Base-by-base conservation (phyloP, 2,113 vertebrate species). In the Acanthochromis polyacanthus region DNA sequence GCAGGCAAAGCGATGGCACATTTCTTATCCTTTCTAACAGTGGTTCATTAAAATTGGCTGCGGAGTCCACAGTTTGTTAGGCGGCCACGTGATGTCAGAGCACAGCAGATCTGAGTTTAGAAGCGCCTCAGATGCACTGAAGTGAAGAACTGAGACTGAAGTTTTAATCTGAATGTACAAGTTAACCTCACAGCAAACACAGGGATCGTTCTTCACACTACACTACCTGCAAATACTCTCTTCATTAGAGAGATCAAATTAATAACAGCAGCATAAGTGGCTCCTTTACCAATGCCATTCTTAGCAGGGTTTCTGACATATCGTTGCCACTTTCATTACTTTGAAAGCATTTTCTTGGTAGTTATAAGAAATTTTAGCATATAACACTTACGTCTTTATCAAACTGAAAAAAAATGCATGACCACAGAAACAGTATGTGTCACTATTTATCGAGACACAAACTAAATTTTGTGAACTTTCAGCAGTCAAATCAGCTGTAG, bases 21-120 rank as follows among this genome's bases (percentile, higher is more conserved):
- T 59, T 67, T 84, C 25, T 71, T 53, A 59, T 68, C 20, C 19
- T 63, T 86, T 81, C 46, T 84, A 63, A 64, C 55, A 71, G 58
- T 3, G 23, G 25, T 63, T 81, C 68, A 83, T 83, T 83, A 70
- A 81, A 85, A 74, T 14, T 61, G 83, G 30, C 70, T 71, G 48
- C 23, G 23, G 30, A 65, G 51, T 38, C 57, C 28, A 60, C 61
- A 63, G 56, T 85, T 75, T 77, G 28, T 71, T 69, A 75, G 61
- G 52, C 68, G 77, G 53, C 68, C 60, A 36, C 48, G 59, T 79
- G 66, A 84, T 63, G 58, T 65, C 71, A 71, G 63, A 69, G 74
- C 11, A 45, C 67, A 52, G 51, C 30, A 60, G 28, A 78, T 60
- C 55, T 23, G 46, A 74, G 73, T 71, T 82, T 38, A 67, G 52